A percentile compares a stretch with the other conserved stretches of the same genome.
phyloP scores from a whole-genome alignment of 2,888 invertebrate species.

The Serripes groenlandicus region DNA sequence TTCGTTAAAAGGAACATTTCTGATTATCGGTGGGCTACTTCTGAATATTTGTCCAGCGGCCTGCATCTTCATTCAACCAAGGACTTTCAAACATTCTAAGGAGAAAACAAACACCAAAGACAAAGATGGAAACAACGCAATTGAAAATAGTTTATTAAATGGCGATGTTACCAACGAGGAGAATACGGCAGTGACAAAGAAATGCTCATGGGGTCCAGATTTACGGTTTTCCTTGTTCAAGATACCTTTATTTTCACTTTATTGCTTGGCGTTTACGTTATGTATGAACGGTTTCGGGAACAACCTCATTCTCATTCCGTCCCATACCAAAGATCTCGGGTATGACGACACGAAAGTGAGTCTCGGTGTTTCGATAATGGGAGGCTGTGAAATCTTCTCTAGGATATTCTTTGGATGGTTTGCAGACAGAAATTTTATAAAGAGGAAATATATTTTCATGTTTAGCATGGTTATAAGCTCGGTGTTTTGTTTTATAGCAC shows the following conservation, averaged over 20 bases:
- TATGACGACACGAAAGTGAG: slow-evolving; percentile 86
- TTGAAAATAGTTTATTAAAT: slow-evolving; percentile 25
- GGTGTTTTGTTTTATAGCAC: slow-evolving; percentile 58
- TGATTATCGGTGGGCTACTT: slow-evolving; percentile 55
- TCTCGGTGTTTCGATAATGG: slow-evolving; percentile 90
- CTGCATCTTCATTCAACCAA: slow-evolving; percentile 59
- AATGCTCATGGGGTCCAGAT: slow-evolving; percentile 21
- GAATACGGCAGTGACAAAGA: background rate
- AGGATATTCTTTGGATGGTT: slow-evolving; percentile 91
- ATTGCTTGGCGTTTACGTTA: slow-evolving; percentile 91
- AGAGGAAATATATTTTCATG: slow-evolving; percentile 86
- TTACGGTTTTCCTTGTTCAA: slow-evolving; percentile 58
- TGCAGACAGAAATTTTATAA: slow-evolving; percentile 89
- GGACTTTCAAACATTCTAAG: slow-evolving; percentile 24
- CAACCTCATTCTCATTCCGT: slow-evolving; percentile 92
- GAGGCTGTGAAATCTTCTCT: slow-evolving; percentile 91
- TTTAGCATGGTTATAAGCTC: slow-evolving; percentile 47
- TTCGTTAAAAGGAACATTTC: slow-evolving; percentile 54
- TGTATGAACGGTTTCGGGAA: slow-evolving; percentile 93
- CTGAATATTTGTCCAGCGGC: slow-evolving; percentile 59
- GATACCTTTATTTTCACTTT: slow-evolving; percentile 89
- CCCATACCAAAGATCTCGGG: slow-evolving; percentile 90
- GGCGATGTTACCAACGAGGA: slow-evolving; percentile 12
- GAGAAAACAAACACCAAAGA: slow-evolving; percentile 3
- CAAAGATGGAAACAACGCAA: background rate